These are phyloP conservation scores for Lateolabrax maculatus DNA, from an alignment of 2,797 vertebrate genomes.

Conservation along the genomic window DNA sequence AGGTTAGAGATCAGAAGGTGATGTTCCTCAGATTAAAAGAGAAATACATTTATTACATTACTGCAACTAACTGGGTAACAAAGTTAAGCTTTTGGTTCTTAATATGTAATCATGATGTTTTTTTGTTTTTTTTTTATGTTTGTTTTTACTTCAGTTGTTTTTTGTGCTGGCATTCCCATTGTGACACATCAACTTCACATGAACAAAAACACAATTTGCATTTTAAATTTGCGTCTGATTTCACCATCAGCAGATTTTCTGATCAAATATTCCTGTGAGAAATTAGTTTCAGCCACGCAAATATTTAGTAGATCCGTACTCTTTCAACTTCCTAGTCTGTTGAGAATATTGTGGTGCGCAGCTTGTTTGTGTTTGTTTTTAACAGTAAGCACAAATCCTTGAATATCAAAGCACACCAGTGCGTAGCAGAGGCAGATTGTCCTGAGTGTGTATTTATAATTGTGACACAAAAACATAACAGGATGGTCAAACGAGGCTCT, in stretches of 20 bases:
- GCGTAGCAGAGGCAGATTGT: constrained; percentile 65
- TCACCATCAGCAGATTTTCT: constrained; percentile 52
- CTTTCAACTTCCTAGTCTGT: constrained; percentile 59
- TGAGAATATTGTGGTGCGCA: constrained; percentile 33
- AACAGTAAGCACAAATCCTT: constrained; percentile 46
- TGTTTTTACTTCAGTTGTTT: no score
- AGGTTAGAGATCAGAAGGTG: constrained; percentile 14
- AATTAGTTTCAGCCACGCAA: constrained; percentile 53
- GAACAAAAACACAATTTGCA: constrained; percentile 62
- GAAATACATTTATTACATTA: constrained; percentile 1
- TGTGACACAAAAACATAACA: constrained; percentile 67
- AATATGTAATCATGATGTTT: neutral
- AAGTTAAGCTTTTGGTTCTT: neutral
- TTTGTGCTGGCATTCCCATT: constrained; percentile 17
- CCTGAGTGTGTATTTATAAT: constrained; percentile 65
- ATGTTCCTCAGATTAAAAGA: constrained; percentile 13
- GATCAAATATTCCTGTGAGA: constrained; percentile 59
- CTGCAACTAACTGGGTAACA: constrained; percentile 7
- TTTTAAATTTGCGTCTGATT: constrained; percentile 47
- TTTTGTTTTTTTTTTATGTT: constrained; percentile 26
- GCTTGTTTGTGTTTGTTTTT: constrained; percentile 60
- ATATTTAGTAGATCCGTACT: constrained; percentile 55
- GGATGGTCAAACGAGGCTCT: constrained; percentile 46
- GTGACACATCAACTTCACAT: constrained; percentile 14
- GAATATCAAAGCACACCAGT: constrained; percentile 56